phyloP scores from a whole-genome alignment of 2,797 vertebrate species.

The Poliocrania exsul region DNA sequence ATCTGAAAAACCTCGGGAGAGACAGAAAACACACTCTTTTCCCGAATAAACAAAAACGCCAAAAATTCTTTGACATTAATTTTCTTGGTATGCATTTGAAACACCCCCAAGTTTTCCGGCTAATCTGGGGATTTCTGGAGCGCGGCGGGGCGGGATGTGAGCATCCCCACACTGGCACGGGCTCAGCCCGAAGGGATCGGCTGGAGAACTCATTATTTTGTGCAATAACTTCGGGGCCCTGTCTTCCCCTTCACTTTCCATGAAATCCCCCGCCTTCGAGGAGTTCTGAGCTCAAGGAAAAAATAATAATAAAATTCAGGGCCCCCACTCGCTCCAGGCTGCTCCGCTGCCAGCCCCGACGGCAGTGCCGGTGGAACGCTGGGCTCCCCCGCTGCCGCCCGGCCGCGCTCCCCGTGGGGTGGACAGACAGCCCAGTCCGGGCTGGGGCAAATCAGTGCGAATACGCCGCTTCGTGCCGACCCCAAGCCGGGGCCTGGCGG shows the following conservation, averaged over 20 bases:
- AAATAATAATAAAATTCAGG: neutral
- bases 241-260: slow-evolving; percentile 2
- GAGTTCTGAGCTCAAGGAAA: neutral
- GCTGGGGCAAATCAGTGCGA: neutral
- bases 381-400: neutral
- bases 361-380: neutral
- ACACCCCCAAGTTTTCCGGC: neutral
- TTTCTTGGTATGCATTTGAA: slow-evolving; percentile 19
- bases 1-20: neutral
- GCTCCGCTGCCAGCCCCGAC: neutral
- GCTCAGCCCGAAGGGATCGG: slow-evolving; percentile 7
- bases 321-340: neutral
- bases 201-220: slow-evolving; percentile 58
- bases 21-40: neutral
- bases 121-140: neutral
- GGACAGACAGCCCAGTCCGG: neutral
- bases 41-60: neutral
- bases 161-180: slow-evolving; percentile 15
- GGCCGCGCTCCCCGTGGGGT: neutral
- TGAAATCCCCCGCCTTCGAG: neutral
- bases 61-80: neutral
- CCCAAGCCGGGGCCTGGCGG: neutral
- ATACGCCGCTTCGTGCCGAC: neutral
- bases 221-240: slow-evolving; percentile 53
- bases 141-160: neutral